Evolutionary conservation across 2,888 invertebrate species (phyloP).

Genomic region (Rutpela maculata): DNA sequence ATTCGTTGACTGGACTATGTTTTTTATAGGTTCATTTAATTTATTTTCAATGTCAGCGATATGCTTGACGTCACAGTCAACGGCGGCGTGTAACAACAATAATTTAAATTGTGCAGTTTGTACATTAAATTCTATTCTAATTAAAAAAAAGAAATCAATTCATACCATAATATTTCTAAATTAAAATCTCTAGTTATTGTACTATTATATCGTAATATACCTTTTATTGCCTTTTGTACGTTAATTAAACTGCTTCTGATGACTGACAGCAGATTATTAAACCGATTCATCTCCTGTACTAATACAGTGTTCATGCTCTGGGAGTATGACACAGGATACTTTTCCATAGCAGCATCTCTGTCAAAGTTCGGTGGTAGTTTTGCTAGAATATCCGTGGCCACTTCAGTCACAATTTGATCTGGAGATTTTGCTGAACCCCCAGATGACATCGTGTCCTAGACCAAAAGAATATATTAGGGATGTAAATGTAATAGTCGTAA

Average conservation of each 20-base stretch:
- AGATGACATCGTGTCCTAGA: slow-evolving; percentile 79
- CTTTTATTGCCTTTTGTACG: slow-evolving; percentile 91
- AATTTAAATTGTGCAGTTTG: no score
- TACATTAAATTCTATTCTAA: no score
- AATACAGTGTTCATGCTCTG: slow-evolving; percentile 97
- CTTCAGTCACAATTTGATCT: slow-evolving; percentile 87
- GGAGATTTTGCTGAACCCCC: slow-evolving; percentile 81
- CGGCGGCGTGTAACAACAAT: no score
- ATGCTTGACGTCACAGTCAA: no score
- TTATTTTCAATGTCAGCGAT: no score
- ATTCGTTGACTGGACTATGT: no score
- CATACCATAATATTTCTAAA: no score
- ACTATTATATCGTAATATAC: slow-evolving; percentile 70
- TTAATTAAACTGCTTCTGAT: slow-evolving; percentile 85
- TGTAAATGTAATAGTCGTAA: no score
- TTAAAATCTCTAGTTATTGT: no score
- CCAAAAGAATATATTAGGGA: not conserved
- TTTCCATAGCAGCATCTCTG: slow-evolving; percentile 79
- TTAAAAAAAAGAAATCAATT: no score
- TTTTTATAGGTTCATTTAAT: no score
- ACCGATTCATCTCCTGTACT: slow-evolving; percentile 90
- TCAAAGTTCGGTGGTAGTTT: slow-evolving; percentile 85
- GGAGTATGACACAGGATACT: slow-evolving; percentile 85
- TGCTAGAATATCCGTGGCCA: slow-evolving; percentile 85
- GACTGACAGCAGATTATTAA: slow-evolving; percentile 84